Base-by-base conservation (phyloP, 64 coral and sea anemone species). In the Stichodactyla helianthus region DNA sequence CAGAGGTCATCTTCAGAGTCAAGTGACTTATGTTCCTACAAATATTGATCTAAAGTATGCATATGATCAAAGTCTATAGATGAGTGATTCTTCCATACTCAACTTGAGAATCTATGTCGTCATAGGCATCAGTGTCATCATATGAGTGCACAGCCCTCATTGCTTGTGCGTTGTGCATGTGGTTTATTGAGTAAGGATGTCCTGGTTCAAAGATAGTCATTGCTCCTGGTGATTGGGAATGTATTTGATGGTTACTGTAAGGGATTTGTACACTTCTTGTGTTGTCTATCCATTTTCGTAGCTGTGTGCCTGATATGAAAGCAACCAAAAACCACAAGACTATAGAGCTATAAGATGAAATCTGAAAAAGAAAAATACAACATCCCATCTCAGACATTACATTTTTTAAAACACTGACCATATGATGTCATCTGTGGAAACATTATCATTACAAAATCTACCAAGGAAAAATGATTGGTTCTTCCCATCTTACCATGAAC, bases 281-380 rank as follows among this genome's bases (percentile, higher is more conserved):
- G 78, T 81, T 7, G 6, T 88, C 55, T 50, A 92, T 67, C 86
- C 62, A 88, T 55, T 88, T 87, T 77, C 91, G 88, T 68, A 92
- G 26, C 51, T 92, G 91, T 88, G 61, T 88, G 56, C 86, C 91
- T 27, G 86, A 92, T 28, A 92, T 82, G 6, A 92, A 86, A 6
- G 91, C 53, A 23, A 92, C 87, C n/a, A 92, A 22, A 60, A 92
- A 92, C 91, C 91, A 92, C 54, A 92, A 53, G 5, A 88, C 86
- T 18, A 87, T 61, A 53, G 91, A 79, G 19, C n/a, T 25, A 63
- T 87, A 92, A 6, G 86, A 92, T 11, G 91, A 79, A 62, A 92
- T 88, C 91, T 92, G 91, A 15, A 88, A 83, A 44, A 25, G 31
- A 83, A 88, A 83, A 55, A 86, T 51, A 65, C 20, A 7, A 50